Evolutionary conservation across 1,140 invertebrate species (phyloP), one percentile per base, ranked within the genome.

Genomic region (Penaeus indicus): DNA sequence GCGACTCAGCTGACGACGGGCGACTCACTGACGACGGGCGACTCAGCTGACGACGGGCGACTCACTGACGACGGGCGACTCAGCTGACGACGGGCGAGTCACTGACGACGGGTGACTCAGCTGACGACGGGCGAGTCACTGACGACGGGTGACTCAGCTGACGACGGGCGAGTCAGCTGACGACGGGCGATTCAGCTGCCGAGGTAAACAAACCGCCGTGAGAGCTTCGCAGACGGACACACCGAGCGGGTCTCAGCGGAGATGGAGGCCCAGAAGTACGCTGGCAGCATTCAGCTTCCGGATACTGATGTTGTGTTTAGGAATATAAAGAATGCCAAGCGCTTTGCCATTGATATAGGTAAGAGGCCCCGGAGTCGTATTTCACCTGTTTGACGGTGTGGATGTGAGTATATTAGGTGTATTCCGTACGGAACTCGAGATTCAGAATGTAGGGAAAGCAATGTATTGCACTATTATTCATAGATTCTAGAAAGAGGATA

Each of bases 291-390:
- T 54, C 84, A 90, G 62, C 90, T 92, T 72, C 94, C 94, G 83
- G 92, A 92, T 21, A 92, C 93, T 77, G 95, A 95, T 90, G 93
- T 93, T 84, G 92, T 95, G 18, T 96, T 96, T 92, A 93, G 95
- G 62, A 96, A 96, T 93, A 92, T 96, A 47, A 94, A 95, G 91
- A 96, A 96, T 93, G 95, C 95, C 13, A 95, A 95, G 91, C 93
- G 95, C 90, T 96, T 96, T 93, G 95, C 96, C 3, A 95, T 96
- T 88, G 96, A 96, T 91, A 96, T 96, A 85, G 95, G 95, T 95
- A 54, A 84, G 63, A 32, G 0, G 19, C 19, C 10, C 0, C 3
- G 22, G 61, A 16, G 5, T 21, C 61, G 1, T 67, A 21, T 22
- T 47, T n/a, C 60, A 32, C 11, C 19, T 54, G 42, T 3, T 80